A percentile compares a stretch with the other conserved stretches of the same genome.
phyloP scores from a whole-genome alignment of 1,140 invertebrate species.

The Globodera rostochiensis region DNA sequence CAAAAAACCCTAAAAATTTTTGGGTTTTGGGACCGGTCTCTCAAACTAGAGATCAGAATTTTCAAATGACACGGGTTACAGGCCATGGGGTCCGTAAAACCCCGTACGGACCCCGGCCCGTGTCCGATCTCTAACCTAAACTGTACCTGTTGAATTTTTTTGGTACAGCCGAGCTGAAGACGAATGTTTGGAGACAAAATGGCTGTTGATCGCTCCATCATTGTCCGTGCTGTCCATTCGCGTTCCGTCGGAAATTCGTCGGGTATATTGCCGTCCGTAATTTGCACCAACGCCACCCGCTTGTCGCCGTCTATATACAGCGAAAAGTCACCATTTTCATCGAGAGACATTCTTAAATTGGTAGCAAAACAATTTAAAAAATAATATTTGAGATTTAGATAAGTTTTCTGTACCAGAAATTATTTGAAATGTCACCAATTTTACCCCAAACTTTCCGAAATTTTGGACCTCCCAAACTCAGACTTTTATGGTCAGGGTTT shows the following conservation, averaged over 20 bases:
- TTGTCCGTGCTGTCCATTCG: constrained; percentile 10
- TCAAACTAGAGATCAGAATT: too few species aligned
- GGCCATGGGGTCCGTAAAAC: too few species aligned
- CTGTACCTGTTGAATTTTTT: constrained; percentile 12
- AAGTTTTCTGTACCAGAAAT: neutral
- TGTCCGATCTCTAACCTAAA: too few species aligned
- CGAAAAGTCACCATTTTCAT: constrained; percentile 8
- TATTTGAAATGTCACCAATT: constrained; percentile 8
- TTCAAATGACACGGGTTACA: too few species aligned
- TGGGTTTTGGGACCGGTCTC: too few species aligned
- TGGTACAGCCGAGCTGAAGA: constrained; percentile 6
- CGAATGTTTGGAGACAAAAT: constrained; percentile 27
- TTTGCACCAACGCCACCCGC: constrained; percentile 16
- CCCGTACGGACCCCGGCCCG: too few species aligned
- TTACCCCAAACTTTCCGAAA: neutral
- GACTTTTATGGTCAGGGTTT: too few species aligned
- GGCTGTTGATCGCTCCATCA: constrained; percentile 21
- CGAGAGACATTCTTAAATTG: neutral
- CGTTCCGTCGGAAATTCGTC: constrained; percentile 14
- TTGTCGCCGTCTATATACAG: constrained; percentile 1
- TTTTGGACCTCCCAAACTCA: too few species aligned
- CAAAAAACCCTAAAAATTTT: neutral
- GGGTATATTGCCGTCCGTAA: neutral
- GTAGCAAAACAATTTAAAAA: neutral
- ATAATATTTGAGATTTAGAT: too few species aligned